These are phyloP conservation scores for Formica aserva DNA, from an alignment of 2,888 invertebrate genomes.

Conservation along the genomic window DNA sequence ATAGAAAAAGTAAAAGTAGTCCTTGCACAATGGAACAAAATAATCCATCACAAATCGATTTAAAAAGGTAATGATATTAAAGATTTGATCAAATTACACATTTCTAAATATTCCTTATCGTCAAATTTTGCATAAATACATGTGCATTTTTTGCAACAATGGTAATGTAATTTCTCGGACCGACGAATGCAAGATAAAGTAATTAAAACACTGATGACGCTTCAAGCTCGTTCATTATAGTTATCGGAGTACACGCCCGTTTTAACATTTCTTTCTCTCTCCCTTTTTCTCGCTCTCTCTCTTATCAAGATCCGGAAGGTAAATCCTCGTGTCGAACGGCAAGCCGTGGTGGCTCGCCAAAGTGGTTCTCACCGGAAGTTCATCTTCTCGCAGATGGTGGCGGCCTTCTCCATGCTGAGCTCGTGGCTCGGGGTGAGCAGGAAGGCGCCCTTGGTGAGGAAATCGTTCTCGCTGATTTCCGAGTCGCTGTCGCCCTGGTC, in stretches of 20 bases:
- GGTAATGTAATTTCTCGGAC: not conserved
- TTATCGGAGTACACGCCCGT: conserved; percentile 9
- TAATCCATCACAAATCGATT: not conserved
- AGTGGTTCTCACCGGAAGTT: conserved; percentile 87
- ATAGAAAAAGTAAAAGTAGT: not conserved
- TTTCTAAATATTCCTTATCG: not conserved
- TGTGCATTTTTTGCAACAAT: not conserved
- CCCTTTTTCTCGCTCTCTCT: not conserved
- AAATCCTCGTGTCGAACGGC: conserved; percentile 7
- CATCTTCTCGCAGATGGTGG: conserved; percentile 95
- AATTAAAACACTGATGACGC: conserved; percentile 17
- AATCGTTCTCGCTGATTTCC: conserved; percentile 92
- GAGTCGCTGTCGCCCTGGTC: conserved; percentile 90
- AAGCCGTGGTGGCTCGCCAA: not conserved
- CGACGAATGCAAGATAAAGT: not conserved
- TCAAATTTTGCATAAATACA: not conserved
- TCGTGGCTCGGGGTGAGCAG: conserved; percentile 95
- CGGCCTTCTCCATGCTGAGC: conserved; percentile 94
- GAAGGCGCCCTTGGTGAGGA: conserved; percentile 93
- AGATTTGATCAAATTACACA: not conserved
- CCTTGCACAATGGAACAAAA: not conserved
- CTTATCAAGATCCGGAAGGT: conserved; percentile 25
- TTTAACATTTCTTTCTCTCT: not conserved
- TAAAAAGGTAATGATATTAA: not conserved
- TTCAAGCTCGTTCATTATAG: conserved; percentile 28